Conservation (phyloP, 2,888 invertebrate species). For the Cryptosula pallasiana region DNA sequence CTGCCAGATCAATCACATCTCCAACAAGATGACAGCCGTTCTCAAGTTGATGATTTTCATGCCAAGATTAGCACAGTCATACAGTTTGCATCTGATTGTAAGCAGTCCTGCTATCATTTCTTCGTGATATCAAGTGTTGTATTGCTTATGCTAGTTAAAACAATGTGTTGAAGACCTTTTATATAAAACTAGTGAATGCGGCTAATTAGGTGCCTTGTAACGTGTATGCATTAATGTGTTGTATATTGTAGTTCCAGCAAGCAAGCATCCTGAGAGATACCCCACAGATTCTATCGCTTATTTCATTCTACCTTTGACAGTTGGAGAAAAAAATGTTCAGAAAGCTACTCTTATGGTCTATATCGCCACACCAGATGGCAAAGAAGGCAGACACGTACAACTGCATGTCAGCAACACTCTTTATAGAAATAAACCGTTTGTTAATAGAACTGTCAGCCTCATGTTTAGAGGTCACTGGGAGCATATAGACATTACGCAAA, state of each 20-base stretch:
- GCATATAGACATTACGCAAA: slow-evolving; percentile 1
- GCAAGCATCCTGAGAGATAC: not conserved
- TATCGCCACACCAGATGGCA: not conserved
- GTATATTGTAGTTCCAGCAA: not conserved
- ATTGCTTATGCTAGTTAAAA: not conserved
- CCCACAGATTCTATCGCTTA: slow-evolving; percentile 14
- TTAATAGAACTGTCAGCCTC: not conserved
- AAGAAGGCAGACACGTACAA: not conserved
- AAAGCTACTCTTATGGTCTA: not conserved
- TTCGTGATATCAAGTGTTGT: not conserved
- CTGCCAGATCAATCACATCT: not conserved
- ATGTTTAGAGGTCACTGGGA: slow-evolving; percentile 18
- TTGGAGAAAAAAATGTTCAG: not conserved
- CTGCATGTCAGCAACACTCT: not conserved
- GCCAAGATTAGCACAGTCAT: slow-evolving; percentile 6
- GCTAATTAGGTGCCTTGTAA: not conserved
- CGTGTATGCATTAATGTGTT: too few species aligned
- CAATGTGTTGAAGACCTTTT: not conserved
- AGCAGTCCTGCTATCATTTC: too few species aligned
- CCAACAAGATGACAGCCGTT: not conserved
- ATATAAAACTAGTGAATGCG: not conserved
- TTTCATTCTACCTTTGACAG: not conserved
- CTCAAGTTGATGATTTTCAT: not conserved
- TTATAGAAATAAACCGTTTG: slow-evolving; percentile 13
- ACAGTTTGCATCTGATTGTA: slow-evolving; percentile 8